phyloP scores from a whole-genome alignment of 1,140 invertebrate genomes.

The Arion vulgaris region DNA sequence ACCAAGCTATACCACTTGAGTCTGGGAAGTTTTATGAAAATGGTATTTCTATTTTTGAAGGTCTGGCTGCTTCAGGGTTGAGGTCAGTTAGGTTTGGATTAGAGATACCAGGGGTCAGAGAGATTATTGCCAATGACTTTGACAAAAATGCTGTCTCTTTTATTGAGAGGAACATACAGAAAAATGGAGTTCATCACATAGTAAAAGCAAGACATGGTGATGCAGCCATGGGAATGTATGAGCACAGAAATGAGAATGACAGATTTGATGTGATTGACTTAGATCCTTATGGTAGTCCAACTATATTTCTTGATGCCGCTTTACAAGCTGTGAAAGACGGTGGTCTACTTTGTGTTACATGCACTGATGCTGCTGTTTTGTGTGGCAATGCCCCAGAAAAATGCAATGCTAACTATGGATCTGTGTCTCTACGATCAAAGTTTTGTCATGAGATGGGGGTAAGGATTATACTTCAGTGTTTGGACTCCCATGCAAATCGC shows the following conservation, averaged over 20 bases:
- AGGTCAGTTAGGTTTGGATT: constrained; percentile 96
- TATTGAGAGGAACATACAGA: constrained; percentile 86
- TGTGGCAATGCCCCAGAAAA: constrained; percentile 96
- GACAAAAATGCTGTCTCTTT: constrained; percentile 88
- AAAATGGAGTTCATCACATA: constrained; percentile 84
- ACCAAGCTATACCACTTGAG: background rate
- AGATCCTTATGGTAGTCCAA: constrained; percentile 97
- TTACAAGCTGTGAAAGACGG: constrained; percentile 77
- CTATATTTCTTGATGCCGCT: constrained; percentile 92
- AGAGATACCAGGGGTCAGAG: constrained; percentile 87
- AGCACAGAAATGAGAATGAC: constrained; percentile 78
- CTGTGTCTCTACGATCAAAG: constrained; percentile 88
- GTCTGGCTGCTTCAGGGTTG: constrained; percentile 94
- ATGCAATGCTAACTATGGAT: constrained; percentile 94
- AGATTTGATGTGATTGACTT: constrained; percentile 93
- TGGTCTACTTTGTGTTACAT: constrained; percentile 89
- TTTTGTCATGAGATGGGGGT: constrained; percentile 97
- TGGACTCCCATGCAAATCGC: constrained; percentile 91
- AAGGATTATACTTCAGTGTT: constrained; percentile 90
- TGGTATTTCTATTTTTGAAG: constrained; percentile 84
- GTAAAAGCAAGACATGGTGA: constrained; percentile 77
- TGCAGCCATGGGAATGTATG: constrained; percentile 75
- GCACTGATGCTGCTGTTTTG: constrained; percentile 97
- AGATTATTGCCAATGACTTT: constrained; percentile 95
- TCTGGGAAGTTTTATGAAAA: constrained; percentile 47